Evolutionary conservation across 2,888 invertebrate species (phyloP).

Genomic region (Meteorus cinctellus): DNA sequence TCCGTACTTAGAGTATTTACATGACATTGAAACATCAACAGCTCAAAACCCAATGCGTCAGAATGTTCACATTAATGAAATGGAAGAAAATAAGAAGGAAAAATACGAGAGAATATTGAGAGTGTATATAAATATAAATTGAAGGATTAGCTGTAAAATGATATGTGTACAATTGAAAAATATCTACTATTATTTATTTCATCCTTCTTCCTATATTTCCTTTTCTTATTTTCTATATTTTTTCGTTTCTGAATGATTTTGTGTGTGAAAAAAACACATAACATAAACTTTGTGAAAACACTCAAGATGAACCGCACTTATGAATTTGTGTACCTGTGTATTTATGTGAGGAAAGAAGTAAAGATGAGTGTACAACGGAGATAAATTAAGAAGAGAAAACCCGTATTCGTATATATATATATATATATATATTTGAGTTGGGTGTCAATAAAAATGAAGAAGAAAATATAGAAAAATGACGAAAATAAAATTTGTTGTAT

Average conservation of each 20-base stretch:
- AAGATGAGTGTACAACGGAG: not conserved
- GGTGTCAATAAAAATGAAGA: not conserved
- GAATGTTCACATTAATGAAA: too few relatives aligned
- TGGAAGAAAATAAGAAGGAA: too few relatives aligned
- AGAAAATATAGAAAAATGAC: not conserved
- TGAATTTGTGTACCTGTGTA: not conserved
- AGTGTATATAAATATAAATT: too few relatives aligned
- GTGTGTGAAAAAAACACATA: not conserved
- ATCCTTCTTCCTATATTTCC: not conserved
- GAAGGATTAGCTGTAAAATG: too few relatives aligned
- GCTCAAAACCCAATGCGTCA: too few relatives aligned
- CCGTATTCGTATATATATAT: not conserved
- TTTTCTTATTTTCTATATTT: not conserved
- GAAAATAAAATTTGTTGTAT: too few relatives aligned
- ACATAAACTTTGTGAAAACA: not conserved
- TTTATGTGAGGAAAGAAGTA: not conserved
- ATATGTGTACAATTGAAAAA: too few relatives aligned
- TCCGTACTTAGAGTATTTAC: too few relatives aligned
- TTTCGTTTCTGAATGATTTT: not conserved
- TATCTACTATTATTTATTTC: too few relatives aligned
- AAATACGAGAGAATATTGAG: too few relatives aligned
- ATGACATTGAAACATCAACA: too few relatives aligned
- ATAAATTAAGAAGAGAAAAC: not conserved
- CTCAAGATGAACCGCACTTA: not conserved
- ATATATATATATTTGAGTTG: constrained; percentile 10